Percentiles rank a stretch among this genome's conserved stretches.
phyloP scores from a whole-genome alignment of 2,113 vertebrate genomes.

The Chaetops frenatus region DNA sequence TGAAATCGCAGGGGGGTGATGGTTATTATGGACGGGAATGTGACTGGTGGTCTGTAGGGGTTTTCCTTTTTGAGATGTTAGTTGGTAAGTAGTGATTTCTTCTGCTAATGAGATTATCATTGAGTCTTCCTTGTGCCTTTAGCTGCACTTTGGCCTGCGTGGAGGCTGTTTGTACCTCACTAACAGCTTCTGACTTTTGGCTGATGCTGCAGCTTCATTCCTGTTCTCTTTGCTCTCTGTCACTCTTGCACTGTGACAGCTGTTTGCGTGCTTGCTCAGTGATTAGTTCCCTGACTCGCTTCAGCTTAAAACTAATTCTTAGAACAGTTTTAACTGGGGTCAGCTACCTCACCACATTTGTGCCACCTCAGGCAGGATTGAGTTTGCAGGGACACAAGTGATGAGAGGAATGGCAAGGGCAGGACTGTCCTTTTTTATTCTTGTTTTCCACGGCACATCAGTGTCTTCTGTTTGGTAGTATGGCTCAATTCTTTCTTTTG shows the following conservation, averaged over 20 bases:
- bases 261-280: background rate
- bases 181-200: background rate
- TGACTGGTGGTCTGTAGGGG: constrained; percentile 99
- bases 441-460: background rate
- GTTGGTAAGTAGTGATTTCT: constrained; percentile 86
- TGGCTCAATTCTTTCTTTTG: background rate
- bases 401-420: background rate
- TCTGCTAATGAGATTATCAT: background rate
- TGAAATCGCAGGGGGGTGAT: constrained; percentile 96
- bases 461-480: background rate
- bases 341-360: background rate
- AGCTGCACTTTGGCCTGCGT: background rate
- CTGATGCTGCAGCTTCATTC: background rate
- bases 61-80: constrained; percentile 98
- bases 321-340: background rate
- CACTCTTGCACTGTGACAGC: accelerated
- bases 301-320: constrained; percentile 6
- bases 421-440: background rate
- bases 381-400: background rate
- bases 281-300: background rate
- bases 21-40: constrained; percentile 95
- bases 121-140: background rate
- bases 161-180: background rate
- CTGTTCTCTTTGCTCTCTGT: background rate
- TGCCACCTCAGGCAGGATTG: background rate